phyloP scores from a whole-genome alignment of 2,113 vertebrate genomes.

The Alaudala cheleensis region DNA sequence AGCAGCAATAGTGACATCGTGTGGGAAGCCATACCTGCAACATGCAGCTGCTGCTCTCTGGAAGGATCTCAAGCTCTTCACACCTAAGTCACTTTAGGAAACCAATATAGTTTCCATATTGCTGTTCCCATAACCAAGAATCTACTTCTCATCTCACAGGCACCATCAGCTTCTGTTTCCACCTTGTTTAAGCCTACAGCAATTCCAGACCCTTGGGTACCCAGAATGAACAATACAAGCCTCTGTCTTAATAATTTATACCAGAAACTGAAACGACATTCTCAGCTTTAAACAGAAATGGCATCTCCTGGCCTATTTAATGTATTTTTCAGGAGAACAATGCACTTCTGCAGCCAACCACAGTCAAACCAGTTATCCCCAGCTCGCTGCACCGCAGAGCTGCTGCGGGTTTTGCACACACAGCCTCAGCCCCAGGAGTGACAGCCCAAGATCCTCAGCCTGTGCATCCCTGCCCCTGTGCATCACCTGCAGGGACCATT shows the following conservation, averaged over 20 bases:
- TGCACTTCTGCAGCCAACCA: not conserved
- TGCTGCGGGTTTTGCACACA: not conserved
- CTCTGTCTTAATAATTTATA: conserved; percentile 17
- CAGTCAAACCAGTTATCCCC: not conserved
- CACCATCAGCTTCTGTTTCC: not conserved
- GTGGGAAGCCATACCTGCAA: not conserved
- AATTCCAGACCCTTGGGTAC: not conserved
- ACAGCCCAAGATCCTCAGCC: no score
- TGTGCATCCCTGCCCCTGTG: not conserved
- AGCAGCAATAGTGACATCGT: not conserved
- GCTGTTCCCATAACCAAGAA: not conserved
- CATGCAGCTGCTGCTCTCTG: not conserved
- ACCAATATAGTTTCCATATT: not conserved
- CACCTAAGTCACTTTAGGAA: not conserved
- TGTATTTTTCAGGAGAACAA: not conserved
- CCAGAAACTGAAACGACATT: not conserved
- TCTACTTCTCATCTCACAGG: not conserved
- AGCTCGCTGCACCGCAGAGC: not conserved
- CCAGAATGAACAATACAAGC: not conserved
- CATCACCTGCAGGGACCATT: not conserved
- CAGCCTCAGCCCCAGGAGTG: no score
- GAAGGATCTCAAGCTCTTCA: not conserved
- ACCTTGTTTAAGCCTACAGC: not conserved
- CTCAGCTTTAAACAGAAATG: conserved; percentile 10
- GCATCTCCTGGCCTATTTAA: not conserved